Evolutionary conservation across 1,140 invertebrate genomes (phyloP), one percentile per base, ranked within the genome.

Genomic region (Oedothorax gibbosus): DNA sequence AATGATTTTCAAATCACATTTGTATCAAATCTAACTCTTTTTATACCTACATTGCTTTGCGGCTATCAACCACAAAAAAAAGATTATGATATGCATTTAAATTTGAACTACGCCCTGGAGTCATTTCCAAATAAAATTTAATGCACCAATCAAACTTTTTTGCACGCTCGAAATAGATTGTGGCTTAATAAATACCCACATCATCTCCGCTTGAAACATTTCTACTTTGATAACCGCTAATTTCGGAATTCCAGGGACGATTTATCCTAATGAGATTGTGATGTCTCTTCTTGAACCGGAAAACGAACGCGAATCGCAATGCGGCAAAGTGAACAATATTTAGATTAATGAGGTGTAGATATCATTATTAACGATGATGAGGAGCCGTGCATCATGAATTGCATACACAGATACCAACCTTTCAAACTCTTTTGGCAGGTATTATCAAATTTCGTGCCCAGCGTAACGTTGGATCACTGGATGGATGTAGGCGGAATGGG

Each of bases 271-370:
- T 77, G 75, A 77, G 75, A 51, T 77, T 77, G 62, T 77, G 50
- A 77, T 65, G 75, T 57, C n/a, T 10, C 53, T 35, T 21, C 35
- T 77, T 53, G 35, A 35, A 18, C 57, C 49, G 75, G 49, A 77
- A 77, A 62, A 21, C 49, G 60, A 77, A 77, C 62, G 49, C 62
- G 14, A 18, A 18, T 65, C 7, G 72, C 14, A 7, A 20, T 35
- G 54, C 21, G 18, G 60, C 35, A 77, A 77, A 77, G 60, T 65
- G 75, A 64, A 65, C 75, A 77, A 62, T 65, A 65, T 65, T 65
- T 77, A 77, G 75, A 77, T 77, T 77, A 77, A 77, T 77, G 75
- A 77, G 75, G 60, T 64, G 49, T 64, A 77, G 75, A 77, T 77
- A 77, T 77, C 49, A 51, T 77, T 77, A 77, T 77, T 77, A 77